Conservation (phyloP, 2,113 vertebrate genomes). For the Leucoraja erinaceus region DNA sequence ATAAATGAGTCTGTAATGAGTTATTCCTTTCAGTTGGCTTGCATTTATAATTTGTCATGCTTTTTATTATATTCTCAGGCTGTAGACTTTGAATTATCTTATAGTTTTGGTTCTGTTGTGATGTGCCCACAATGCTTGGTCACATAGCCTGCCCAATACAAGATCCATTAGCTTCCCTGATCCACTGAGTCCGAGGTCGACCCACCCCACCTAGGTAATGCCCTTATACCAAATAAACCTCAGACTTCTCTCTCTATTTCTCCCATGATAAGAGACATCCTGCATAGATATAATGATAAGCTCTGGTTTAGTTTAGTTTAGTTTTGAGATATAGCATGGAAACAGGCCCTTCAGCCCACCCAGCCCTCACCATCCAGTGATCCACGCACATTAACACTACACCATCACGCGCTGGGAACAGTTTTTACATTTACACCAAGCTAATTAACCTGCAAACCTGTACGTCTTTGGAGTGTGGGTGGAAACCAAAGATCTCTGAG, state of each 20-base stretch:
- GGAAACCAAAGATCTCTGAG: too few species aligned
- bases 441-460: too few species aligned
- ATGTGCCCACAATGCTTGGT: not conserved
- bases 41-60: not conserved
- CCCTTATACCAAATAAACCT: not conserved
- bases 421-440: too few species aligned
- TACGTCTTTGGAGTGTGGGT: too few species aligned
- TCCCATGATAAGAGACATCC: not conserved
- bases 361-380: too few species aligned
- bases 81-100: not conserved
- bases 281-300: too few species aligned
- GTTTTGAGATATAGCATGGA: too few species aligned
- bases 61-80: not conserved
- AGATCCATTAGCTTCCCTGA: too few species aligned
- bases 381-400: too few species aligned
- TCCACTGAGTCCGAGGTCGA: not conserved
- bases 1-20: not conserved
- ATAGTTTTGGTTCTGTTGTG: not conserved
- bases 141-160: not conserved
- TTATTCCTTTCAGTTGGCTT: not conserved
- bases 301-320: too few species aligned
- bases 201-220: not conserved
- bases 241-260: not conserved
- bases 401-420: too few species aligned
- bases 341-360: too few species aligned